Evolutionary conservation across 2,797 vertebrate species (phyloP).

Genomic region (Anguilla pacifica): DNA sequence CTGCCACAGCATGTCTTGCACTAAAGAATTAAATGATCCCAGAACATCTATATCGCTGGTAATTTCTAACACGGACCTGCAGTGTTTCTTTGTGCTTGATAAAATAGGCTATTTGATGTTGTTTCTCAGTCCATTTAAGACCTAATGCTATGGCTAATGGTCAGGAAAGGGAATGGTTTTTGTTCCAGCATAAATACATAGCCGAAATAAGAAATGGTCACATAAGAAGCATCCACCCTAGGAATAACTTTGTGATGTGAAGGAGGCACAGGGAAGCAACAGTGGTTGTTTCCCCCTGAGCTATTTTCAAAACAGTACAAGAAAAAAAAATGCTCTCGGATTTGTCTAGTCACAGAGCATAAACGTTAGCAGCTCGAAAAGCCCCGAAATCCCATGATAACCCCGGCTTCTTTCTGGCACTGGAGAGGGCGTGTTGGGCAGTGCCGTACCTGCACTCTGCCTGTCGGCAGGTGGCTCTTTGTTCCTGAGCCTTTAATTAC

Average conservation of each 20-base stretch:
- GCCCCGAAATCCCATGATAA: neutral
- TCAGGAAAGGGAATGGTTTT: neutral
- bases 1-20: constrained; percentile 35
- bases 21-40: constrained; percentile 33
- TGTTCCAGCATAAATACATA: neutral
- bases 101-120: neutral
- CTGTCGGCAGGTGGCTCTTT: constrained; percentile 69
- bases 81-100: neutral
- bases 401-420: constrained; percentile 2
- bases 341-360: neutral
- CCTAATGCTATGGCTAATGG: neutral
- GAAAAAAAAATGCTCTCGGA: neutral
- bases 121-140: constrained; percentile 1
- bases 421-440: constrained; percentile 62
- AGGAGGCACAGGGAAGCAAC: neutral
- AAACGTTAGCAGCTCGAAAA: neutral
- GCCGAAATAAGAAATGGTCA: neutral
- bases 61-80: constrained; percentile 10
- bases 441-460: constrained; percentile 52
- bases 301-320: neutral
- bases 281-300: neutral
- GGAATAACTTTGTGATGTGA: neutral
- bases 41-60: constrained; percentile 14
- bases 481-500: constrained; percentile 71
- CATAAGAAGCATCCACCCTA: neutral